A percentile compares a stretch with the other conserved stretches of the same genome.
Evolutionary conservation across 2,888 invertebrate species (phyloP).

Genomic region (Apoderus coryli): DNA sequence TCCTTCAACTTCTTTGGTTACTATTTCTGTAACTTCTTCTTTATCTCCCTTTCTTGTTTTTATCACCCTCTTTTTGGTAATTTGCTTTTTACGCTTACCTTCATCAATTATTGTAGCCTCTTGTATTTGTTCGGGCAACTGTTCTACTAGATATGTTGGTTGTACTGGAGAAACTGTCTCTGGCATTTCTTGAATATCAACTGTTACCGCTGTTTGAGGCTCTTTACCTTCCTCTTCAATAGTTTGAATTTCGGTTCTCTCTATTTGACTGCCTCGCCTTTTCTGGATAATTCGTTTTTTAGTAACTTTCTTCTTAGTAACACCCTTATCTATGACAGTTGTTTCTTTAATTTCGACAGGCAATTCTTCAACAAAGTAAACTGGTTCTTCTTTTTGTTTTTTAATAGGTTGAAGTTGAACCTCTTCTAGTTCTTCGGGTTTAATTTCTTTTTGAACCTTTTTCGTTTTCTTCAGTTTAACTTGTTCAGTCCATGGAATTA

Average conservation of each 20-base stretch:
- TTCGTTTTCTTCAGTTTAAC: slow-evolving; percentile 35
- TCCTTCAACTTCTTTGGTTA: slow-evolving; percentile 19
- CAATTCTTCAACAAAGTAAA: slow-evolving; percentile 22
- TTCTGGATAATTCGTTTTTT: slow-evolving; percentile 16
- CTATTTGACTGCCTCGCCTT: slow-evolving; percentile 10
- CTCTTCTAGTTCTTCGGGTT: slow-evolving; percentile 17
- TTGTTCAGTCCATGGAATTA: slow-evolving; percentile 49
- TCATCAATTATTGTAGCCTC: slow-evolving; percentile 11
- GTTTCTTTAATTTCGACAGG: slow-evolving; percentile 25
- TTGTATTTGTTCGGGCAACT: slow-evolving; percentile 17
- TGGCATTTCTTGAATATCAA: slow-evolving; percentile 28
- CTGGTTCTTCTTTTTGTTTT: slow-evolving; percentile 20
- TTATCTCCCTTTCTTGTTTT: slow-evolving; percentile 30
- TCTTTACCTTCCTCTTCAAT: too few relatives aligned
- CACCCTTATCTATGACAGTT: slow-evolving; percentile 11
- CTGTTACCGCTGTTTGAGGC: too few relatives aligned
- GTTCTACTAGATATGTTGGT: slow-evolving; percentile 14
- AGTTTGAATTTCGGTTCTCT: slow-evolving; percentile 17
- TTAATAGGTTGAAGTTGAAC: slow-evolving; percentile 20
- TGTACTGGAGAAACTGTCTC: too few relatives aligned
- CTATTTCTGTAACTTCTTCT: slow-evolving; percentile 32
- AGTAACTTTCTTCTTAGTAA: slow-evolving; percentile 13
- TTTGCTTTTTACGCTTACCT: slow-evolving; percentile 15
- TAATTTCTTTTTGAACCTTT: slow-evolving; percentile 29
- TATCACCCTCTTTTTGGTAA: slow-evolving; percentile 29